phyloP scores from a whole-genome alignment of 2,888 invertebrate genomes.

The Osmoderma eremita region DNA sequence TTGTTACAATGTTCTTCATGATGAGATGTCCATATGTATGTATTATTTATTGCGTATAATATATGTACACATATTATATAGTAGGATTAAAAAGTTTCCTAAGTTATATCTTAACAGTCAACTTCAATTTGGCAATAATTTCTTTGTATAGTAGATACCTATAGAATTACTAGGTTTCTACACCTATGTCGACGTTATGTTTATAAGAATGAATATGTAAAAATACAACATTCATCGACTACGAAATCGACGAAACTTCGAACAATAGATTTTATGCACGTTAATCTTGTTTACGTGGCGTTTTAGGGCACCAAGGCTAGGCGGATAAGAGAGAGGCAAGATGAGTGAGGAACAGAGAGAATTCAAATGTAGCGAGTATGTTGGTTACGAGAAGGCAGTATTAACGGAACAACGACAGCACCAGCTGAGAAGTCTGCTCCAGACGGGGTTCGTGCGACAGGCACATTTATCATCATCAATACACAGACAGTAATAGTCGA shows the following conservation, averaged over 20 bases:
- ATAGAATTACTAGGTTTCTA: no score
- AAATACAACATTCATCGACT: slow-evolving; percentile 19
- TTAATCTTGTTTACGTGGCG: slow-evolving; percentile 36
- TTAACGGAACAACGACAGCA: slow-evolving; percentile 39
- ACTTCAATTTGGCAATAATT: no score
- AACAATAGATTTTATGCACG: slow-evolving; percentile 36
- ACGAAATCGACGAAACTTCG: slow-evolving; percentile 28
- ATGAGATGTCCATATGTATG: no score
- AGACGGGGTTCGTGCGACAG: slow-evolving; percentile 52
- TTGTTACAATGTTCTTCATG: no score
- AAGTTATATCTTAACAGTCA: no score
- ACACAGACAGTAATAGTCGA: slow-evolving; percentile 52
- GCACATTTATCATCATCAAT: slow-evolving; percentile 61
- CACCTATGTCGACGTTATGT: slow-evolving; percentile 1
- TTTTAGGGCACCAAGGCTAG: slow-evolving; percentile 11
- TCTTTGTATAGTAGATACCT: no score
- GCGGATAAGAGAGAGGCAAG: background rate
- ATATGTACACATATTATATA: no score
- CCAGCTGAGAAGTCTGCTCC: slow-evolving; percentile 45
- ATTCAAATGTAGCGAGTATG: slow-evolving; percentile 30
- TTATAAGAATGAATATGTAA: slow-evolving; percentile 2
- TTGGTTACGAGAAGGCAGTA: slow-evolving; percentile 33
- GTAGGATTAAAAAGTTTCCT: no score
- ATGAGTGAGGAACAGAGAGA: background rate
- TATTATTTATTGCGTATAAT: no score